Base-by-base conservation (phyloP, 2,113 vertebrate genomes). In the Pica pica region DNA sequence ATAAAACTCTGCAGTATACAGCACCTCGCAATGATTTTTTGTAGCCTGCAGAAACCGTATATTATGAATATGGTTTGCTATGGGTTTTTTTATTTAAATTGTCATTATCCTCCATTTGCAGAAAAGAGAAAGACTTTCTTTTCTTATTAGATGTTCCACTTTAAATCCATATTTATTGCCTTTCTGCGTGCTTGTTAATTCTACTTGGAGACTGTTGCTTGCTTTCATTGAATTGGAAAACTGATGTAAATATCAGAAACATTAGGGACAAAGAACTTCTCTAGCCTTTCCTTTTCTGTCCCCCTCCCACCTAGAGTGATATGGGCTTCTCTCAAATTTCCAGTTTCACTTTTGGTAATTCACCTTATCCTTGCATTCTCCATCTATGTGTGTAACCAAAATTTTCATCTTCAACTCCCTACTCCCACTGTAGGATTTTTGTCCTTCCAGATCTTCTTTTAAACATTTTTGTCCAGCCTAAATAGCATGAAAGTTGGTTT, bases 21-120 rank as follows among this genome's bases (percentile, higher is more conserved):
- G 49, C 85, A 94, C 64, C 90, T 97, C 30, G 4, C 83, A 94
- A 94, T 96, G 89, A 97, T 95, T 95, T 97, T 97, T 73, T 94
- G 92, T 91, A 91, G 75, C 82, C 56, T 94, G 81, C 81, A 75
- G 90, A 95, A 96, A 84, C 56, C 2, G 2, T 95, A 82, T 95
- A 95, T 93, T 95, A 94, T 95, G 80, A 96, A 94, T 95, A 94
- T 92, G 87, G 67, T 95, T 95, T 87, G 47, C 92, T 70, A 10
- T 96, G 63, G 31, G 80, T 56, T 74, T 96, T 95, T 97, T 88
- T 44, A 59, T 94, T 93, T 97, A 83, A 94, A 83, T 95, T n/a
- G 17, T 93, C 65, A 71, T 89, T 88, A 64, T 94, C 61, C 46
- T 49, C 86, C 78, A 67, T 74, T 96, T 94, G 49, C 82, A 94